Evolutionary conservation across 1,140 invertebrate species (phyloP).

Genomic region (Pteromalus puparum): DNA sequence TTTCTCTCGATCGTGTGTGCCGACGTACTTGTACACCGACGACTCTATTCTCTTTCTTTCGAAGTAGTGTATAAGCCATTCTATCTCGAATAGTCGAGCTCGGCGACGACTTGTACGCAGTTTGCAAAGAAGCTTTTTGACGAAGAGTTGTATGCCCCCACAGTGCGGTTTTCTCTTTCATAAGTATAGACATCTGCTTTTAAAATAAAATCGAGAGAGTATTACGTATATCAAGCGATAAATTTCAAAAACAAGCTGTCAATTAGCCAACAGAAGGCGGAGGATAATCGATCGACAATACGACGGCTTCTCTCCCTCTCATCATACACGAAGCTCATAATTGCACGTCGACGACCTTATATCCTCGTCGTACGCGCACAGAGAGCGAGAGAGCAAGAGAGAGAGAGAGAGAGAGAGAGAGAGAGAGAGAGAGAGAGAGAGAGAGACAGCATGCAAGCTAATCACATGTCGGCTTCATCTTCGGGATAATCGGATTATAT

Average conservation of each 20-base stretch:
- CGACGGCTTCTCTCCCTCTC: no score
- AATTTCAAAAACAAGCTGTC: no score
- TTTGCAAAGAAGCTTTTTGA: background rate
- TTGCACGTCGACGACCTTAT: background rate
- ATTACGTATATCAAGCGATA: no score
- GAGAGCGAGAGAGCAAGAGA: background rate
- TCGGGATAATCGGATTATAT: slow-evolving; percentile 31
- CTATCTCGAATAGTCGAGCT: background rate
- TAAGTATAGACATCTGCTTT: no score
- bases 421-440: background rate
- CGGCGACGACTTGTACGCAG: background rate
- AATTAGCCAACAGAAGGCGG: no score
- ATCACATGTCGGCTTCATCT: slow-evolving; percentile 13
- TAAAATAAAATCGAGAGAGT: no score
- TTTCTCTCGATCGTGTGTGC: background rate
- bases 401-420: background rate
- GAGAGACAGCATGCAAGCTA: background rate
- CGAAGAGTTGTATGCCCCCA: no score
- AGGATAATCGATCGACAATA: no score
- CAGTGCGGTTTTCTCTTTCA: background rate
- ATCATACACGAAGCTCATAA: background rate
- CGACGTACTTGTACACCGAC: background rate
- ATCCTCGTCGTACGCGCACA: background rate
- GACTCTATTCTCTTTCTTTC: background rate
- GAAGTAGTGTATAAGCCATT: background rate